phyloP scores from a whole-genome alignment of 1,140 invertebrate species.

The Colletes latitarsis region DNA sequence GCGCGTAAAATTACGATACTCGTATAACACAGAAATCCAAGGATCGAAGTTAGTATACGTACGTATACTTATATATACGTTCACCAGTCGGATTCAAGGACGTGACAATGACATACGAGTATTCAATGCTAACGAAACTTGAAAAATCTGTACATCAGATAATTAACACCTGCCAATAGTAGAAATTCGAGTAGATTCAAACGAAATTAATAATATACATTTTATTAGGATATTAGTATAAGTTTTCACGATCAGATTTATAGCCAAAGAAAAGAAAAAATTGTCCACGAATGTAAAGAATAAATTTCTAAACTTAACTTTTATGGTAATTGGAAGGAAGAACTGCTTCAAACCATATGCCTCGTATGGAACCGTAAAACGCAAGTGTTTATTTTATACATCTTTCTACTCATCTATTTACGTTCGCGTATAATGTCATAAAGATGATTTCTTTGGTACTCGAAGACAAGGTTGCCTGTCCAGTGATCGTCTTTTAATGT shows the following conservation, averaged over 20 bases:
- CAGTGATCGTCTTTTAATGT: conserved; percentile 1
- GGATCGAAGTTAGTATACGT: background rate
- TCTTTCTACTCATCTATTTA: background rate
- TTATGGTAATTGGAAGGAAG: too few relatives aligned
- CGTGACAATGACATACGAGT: background rate
- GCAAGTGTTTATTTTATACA: background rate
- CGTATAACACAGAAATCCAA: too few relatives aligned
- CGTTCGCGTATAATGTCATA: too few relatives aligned
- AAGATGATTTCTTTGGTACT: background rate
- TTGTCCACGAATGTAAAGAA: too few relatives aligned
- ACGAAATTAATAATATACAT: background rate
- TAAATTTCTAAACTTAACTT: too few relatives aligned
- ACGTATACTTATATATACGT: background rate
- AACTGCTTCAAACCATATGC: background rate
- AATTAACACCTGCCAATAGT: background rate
- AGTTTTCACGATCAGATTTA: background rate
- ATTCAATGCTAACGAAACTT: background rate
- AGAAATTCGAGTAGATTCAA: background rate
- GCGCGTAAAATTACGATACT: too few relatives aligned
- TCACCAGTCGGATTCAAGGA: background rate
- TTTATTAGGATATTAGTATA: too few relatives aligned
- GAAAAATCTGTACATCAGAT: background rate
- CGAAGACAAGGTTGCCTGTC: background rate
- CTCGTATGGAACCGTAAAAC: background rate
- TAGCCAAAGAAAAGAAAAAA: too few relatives aligned